phyloP scores from a whole-genome alignment of 2,888 invertebrate genomes.

The Myathropa florea region DNA sequence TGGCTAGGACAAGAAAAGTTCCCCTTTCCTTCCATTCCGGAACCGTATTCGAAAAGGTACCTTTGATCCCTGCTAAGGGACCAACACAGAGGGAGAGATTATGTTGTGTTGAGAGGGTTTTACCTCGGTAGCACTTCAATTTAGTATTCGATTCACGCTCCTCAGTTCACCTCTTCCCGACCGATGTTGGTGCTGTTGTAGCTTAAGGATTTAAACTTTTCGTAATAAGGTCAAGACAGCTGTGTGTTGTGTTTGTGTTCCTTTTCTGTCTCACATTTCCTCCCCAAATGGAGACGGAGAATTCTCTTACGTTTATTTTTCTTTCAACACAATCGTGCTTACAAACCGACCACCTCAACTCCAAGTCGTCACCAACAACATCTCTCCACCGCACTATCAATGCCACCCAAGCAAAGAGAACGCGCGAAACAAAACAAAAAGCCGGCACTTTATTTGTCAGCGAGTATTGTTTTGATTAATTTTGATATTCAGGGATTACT shows the following conservation, averaged over 20 bases:
- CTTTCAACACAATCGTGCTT: background rate
- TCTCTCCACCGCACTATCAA: no score
- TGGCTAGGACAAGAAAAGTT: background rate
- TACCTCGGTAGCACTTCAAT: constrained; percentile 41
- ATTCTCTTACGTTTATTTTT: constrained; percentile 15
- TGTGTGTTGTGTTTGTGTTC: constrained; percentile 28
- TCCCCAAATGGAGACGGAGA: background rate
- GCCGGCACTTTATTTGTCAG: constrained; percentile 50
- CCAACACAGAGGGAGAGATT: background rate
- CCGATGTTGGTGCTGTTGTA: constrained; percentile 15
- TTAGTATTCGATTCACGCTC: constrained; percentile 61
- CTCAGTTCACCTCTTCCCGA: constrained; percentile 47
- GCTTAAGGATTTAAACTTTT: constrained; percentile 64
- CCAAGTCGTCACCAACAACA: background rate
- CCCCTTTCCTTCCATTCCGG: no score
- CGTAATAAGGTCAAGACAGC: constrained; percentile 65
- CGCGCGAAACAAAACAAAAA: constrained; percentile 36
- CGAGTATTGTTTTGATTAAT: constrained; percentile 58
- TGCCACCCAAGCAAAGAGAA: background rate
- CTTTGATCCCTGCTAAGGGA: background rate
- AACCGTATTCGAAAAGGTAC: constrained; percentile 1
- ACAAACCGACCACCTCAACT: background rate
- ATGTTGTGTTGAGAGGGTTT: background rate
- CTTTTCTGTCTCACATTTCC: constrained; percentile 40
- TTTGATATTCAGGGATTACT: constrained; percentile 31